Base-by-base conservation (phyloP, 2,888 invertebrate species). In the Autographa pulchrina region DNA sequence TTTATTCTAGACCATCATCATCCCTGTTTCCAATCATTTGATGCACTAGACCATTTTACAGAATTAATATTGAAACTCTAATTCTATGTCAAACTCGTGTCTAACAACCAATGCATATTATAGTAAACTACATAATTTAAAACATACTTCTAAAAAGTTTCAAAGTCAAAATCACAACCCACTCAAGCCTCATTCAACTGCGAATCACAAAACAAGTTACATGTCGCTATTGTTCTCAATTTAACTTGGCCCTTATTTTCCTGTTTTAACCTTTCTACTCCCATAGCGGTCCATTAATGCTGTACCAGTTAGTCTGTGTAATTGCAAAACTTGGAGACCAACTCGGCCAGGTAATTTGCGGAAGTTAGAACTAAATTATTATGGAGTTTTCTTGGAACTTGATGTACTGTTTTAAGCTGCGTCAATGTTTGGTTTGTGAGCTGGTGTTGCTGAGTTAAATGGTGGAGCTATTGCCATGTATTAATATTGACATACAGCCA, bases 291-390 rank as follows among this genome's bases (percentile, higher is more conserved):
- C 68, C 72, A 68, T 74, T 75, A 65, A 63, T 61, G 68, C 60
- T 58, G 65, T 69, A 65, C 20, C 54, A 56, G 54, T 56, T 56
- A 67, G 79, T 72, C 80, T 70, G 52, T 75, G 75, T 81, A 77
- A 77, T 81, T 81, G 73, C 70, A 31, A 71, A 74, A 80, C 77
- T 80, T 77, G 25, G 70, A 72, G 70, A 59, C 69, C 62, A 71
- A 77, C 65, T 74, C 70, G 71, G 61, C 65, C 70, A 76, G 77
- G 74, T 77, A 67, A 74, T 77, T 72, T 74, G 74, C 65, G 60
- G 60, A 41, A 68, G 72, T 63, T 67, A 52, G 63, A 62, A 25
- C 68, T 68, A 65, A 78, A 68, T 75, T 75, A 66, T 68, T 70
- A 63, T 70, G 43, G 25, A 70, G 60, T 62, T 58, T 43, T 65